phyloP scores from a whole-genome alignment of 2,797 vertebrate species.

The Buceros bicornis region DNA sequence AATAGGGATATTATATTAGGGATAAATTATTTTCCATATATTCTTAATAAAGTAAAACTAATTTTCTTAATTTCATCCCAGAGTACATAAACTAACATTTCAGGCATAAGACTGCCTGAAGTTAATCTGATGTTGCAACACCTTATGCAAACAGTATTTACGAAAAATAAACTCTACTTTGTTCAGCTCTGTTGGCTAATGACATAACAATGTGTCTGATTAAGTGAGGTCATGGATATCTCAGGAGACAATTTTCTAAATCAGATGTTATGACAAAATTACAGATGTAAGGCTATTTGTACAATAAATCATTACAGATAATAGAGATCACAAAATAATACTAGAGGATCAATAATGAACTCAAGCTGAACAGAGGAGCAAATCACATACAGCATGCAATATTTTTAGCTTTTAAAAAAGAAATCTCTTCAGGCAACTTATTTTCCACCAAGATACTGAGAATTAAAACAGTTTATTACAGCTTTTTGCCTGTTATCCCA shows the following conservation, averaged over 20 bases:
- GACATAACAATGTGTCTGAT: neutral
- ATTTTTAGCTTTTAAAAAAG: neutral
- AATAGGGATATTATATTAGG: no score
- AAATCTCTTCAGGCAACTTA: neutral
- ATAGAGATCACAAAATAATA: conserved; percentile 23
- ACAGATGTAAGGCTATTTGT: neutral
- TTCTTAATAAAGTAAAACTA: neutral
- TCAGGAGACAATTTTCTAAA: conserved; percentile 4
- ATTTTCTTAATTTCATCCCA: neutral
- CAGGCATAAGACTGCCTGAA: neutral
- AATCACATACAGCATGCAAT: neutral
- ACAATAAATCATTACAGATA: neutral
- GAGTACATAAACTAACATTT: neutral
- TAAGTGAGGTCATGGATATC: neutral
- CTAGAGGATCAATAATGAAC: conserved; percentile 30
- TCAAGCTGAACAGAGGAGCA: neutral
- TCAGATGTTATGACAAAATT: neutral
- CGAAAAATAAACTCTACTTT: neutral
- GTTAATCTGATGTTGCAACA: neutral
- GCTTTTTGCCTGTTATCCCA: neutral
- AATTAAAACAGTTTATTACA: neutral
- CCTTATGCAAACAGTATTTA: neutral
- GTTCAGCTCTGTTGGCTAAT: neutral
- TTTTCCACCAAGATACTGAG: neutral
- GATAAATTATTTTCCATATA: neutral